Base-by-base conservation (phyloP, 1,140 invertebrate species). In the Ips typographus region DNA sequence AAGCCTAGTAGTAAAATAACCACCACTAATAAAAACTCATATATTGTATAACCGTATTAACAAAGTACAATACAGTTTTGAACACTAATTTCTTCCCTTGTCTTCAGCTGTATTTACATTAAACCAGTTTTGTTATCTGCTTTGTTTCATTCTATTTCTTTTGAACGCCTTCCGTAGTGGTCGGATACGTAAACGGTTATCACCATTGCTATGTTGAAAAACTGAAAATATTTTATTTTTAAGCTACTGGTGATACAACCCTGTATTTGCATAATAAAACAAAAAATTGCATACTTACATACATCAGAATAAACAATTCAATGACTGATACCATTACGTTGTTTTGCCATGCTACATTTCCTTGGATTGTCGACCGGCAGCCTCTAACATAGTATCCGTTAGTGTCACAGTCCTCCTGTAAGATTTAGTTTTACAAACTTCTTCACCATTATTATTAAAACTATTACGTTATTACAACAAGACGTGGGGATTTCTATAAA, bases 331-430 rank as follows among this genome's bases (percentile, higher is more conserved):
- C 44, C 37, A 55, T 61, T 36, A 70, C 36, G n/a, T 58, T 42
- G n/a, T 39, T 60, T 3, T 65, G 55, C 67, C 67, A 65, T 2
- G 56, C 55, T 8, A 70, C 56, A 36, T 70, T 36, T 70, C 61
- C 57, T 61, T 62, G 57, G 41, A 64, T 59, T 4, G 37, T 63
- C 47, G 53, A 43, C 40, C 62, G 57, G 40, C 58, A 65, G 37
- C 71, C 52, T 43, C 47, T 59, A 4, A 42, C 37, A 59, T 38
- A 61, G 4, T 36, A 36, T 4, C 41, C 43, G 2, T n/a, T 7
- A 39, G 36, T n/a, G 2, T 43, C 36, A 60, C 57, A 56, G 39
- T 64, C 41, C 4, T 53, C 6, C 55, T 55, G 43, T 47, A 69
- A 61, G n/a, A 5, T 4, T 47, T 22, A 22, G 22, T 22, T 22